Base-by-base conservation (phyloP, 2,888 invertebrate species). In the Chesias legatella region DNA sequence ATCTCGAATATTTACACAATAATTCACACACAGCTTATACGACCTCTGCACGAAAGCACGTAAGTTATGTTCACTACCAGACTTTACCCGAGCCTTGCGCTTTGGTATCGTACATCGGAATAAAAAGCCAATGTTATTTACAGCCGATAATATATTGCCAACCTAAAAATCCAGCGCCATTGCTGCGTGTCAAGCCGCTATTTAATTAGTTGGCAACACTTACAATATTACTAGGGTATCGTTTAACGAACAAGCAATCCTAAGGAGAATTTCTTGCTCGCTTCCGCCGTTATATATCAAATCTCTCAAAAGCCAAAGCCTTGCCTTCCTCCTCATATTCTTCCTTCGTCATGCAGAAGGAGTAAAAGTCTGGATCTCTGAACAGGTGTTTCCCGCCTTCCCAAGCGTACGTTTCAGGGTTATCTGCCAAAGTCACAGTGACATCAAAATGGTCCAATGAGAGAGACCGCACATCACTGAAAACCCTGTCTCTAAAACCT, bases 291-390 rank as follows among this genome's bases (percentile, higher is more conserved):
- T 86, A 88, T 60, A 90, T 84, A 58, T 90, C 90, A 51, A 90
- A 90, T 50, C 88, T 67, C 56, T 91, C 90, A 43, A 86, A 82
- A 22, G 91, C 91, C 10, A 90, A 72, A 1, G 81, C 53, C 42
- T 86, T 88, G 7, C 98, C 98, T 65, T 94, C 92, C 72, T 98
- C 98, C 49, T 97, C 96, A 73, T 96, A 98, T 59, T 97, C 94
- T 53, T 95, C 94, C 58, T 92, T 92, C 0, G 95, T 94, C 1
- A 97, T 92, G 46, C 94, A 83, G 56, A 91, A 89, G 0, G 90
- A 91, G 48, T 92, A 90, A 56, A 97, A 95, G 25, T 92, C 91
- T 5, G 94, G 89, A 68, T 94, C 93, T 56, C 91, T 86, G 2
- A 95, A 91, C 26, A 98, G 81, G 27, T 90, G 75, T 54, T 92